Percentiles rank a stretch among this genome's conserved stretches.
These are phyloP conservation scores for Acestrorhynchus altus DNA, from an alignment of 2,797 vertebrate genomes.

Conservation along the genomic window DNA sequence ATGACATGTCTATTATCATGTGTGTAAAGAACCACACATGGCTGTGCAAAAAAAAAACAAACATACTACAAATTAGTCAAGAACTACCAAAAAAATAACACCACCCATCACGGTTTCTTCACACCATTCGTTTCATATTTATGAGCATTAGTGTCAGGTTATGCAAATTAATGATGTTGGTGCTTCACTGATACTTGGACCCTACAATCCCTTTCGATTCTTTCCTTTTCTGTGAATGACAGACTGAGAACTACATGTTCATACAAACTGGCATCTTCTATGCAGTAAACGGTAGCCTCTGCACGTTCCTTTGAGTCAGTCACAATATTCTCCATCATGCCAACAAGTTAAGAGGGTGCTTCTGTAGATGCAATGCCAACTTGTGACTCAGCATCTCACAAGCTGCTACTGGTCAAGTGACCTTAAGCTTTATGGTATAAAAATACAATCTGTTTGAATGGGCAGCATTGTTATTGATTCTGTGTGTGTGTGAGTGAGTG, in stretches of 20 bases:
- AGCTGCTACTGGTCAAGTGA: background rate
- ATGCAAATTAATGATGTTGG: too few species aligned
- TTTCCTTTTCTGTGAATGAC: background rate
- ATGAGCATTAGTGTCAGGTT: too few species aligned
- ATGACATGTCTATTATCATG: background rate
- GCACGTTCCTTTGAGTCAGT: background rate
- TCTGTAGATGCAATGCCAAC: background rate
- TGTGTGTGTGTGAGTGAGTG: background rate
- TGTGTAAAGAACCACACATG: slow-evolving; percentile 1
- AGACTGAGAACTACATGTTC: background rate
- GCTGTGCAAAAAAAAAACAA: background rate
- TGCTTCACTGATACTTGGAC: too few species aligned
- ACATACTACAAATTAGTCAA: background rate
- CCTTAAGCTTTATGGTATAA: background rate
- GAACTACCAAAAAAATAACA: background rate
- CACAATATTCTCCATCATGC: background rate
- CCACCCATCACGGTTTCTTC: background rate
- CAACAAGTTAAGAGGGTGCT: too few species aligned
- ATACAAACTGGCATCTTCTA: background rate
- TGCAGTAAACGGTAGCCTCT: background rate
- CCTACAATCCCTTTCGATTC: background rate
- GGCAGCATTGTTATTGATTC: background rate
- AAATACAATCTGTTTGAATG: background rate
- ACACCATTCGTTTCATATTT: too few species aligned
- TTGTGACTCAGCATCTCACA: background rate